Evolutionary conservation across 2,113 vertebrate species (phyloP).

Genomic region (Cynopterus brachyotis): DNA sequence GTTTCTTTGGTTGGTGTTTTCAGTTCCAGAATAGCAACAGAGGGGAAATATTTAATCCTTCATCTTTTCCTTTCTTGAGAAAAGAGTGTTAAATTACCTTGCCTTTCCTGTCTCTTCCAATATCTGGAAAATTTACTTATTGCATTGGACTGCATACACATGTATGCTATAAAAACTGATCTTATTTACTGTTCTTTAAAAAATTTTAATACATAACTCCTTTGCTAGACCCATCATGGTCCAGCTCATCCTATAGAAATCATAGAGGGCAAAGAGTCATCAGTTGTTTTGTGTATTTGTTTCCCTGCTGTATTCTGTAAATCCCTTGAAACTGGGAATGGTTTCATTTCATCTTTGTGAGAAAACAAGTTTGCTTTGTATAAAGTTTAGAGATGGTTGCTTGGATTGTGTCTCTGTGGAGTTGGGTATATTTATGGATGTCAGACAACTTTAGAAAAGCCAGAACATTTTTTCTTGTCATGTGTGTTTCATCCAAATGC

Average conservation of each 20-base stretch:
- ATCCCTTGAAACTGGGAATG: not conserved
- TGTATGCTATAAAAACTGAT: not conserved
- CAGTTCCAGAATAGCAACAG: slow-evolving; percentile 4
- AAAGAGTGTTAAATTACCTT: not conserved
- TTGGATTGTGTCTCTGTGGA: not conserved
- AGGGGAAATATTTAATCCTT: slow-evolving; percentile 23
- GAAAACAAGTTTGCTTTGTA: not conserved
- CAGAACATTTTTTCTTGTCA: not conserved
- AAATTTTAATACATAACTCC: not conserved
- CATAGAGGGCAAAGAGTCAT: not conserved
- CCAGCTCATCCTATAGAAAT: not conserved
- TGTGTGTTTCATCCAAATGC: not conserved
- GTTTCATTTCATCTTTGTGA: not conserved
- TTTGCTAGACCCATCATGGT: not conserved
- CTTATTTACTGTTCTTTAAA: not conserved
- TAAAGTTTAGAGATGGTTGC: not conserved
- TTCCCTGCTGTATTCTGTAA: not conserved
- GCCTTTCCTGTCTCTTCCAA: not conserved
- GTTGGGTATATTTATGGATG: not conserved
- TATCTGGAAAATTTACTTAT: not conserved
- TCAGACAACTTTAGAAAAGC: not conserved
- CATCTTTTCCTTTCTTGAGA: not conserved
- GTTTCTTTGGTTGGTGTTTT: slow-evolving; percentile 47
- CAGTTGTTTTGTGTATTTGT: not conserved
- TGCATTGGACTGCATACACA: not conserved